Conservation (phyloP, 2,888 invertebrate species). For the Amphipoea lucens region DNA sequence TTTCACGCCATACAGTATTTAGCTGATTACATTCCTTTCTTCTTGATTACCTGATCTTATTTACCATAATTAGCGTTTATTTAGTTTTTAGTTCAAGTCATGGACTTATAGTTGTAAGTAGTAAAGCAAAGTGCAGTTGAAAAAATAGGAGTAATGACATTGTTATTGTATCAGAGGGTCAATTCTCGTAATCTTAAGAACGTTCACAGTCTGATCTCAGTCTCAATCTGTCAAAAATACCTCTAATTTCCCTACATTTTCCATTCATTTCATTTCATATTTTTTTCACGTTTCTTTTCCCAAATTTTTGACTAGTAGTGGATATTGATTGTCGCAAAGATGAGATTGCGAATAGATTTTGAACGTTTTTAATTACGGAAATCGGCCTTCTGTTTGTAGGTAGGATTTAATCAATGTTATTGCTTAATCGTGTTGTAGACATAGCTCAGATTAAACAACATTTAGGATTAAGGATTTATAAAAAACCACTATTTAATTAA, state of each 20-base stretch:
- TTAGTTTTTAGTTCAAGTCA: slow-evolving; percentile 70
- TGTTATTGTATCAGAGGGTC: slow-evolving; percentile 29
- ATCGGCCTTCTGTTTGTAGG: slow-evolving; percentile 11
- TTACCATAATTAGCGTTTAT: slow-evolving; percentile 78
- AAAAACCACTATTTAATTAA: background rate
- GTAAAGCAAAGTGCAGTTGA: slow-evolving; percentile 62
- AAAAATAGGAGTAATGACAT: slow-evolving; percentile 44
- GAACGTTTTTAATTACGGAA: background rate
- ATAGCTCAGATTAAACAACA: slow-evolving; percentile 11
- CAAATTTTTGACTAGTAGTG: background rate
- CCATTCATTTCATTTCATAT: too few species aligned
- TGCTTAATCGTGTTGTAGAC: slow-evolving; percentile 58
- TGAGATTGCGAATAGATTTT: background rate
- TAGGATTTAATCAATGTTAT: slow-evolving; percentile 51
- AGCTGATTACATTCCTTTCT: slow-evolving; percentile 84
- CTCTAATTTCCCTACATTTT: too few species aligned
- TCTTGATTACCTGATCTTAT: slow-evolving; percentile 85
- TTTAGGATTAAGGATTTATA: background rate
- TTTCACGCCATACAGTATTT: slow-evolving; percentile 89
- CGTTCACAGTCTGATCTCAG: background rate
- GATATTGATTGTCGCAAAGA: background rate
- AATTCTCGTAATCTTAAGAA: background rate
- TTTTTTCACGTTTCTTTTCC: background rate
- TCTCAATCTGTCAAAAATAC: background rate
- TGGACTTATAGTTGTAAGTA: slow-evolving; percentile 69